phyloP scores from a whole-genome alignment of 2,888 invertebrate genomes.

The Melolontha melolontha region DNA sequence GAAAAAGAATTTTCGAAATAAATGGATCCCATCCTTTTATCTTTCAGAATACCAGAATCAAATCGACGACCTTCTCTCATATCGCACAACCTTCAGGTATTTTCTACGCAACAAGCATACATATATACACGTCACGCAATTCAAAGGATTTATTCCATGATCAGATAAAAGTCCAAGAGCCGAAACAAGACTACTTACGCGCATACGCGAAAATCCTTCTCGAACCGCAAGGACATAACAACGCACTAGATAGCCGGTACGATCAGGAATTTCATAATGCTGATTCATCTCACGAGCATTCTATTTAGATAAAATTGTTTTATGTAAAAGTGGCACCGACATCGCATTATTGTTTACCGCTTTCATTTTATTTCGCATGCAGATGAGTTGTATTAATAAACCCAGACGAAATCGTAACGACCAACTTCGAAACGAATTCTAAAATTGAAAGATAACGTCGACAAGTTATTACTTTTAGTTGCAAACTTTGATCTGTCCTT shows the following conservation, averaged over 20 bases:
- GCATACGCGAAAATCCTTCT: neutral
- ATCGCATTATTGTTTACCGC: neutral
- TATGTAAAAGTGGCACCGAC: constrained; percentile 7
- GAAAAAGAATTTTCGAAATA: no score
- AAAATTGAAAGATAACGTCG: constrained; percentile 19
- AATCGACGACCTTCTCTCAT: neutral
- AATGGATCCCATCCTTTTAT: no score
- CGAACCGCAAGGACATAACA: neutral
- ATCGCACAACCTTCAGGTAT: constrained; percentile 10
- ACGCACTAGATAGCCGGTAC: neutral
- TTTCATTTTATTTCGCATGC: constrained; percentile 3
- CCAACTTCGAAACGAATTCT: constrained; percentile 15
- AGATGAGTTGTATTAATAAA: neutral
- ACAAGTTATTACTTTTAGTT: constrained; percentile 21
- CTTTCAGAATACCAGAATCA: no score
- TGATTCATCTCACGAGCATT: constrained; percentile 24
- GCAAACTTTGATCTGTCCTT: neutral
- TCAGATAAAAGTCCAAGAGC: constrained; percentile 15
- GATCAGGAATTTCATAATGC: neutral
- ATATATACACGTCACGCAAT: constrained; percentile 11
- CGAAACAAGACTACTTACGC: constrained; percentile 8
- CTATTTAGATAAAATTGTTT: constrained; percentile 2
- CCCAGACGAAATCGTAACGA: neutral
- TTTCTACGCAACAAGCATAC: neutral
- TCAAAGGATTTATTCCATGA: constrained; percentile 15